A percentile compares a stretch with the other conserved stretches of the same genome.
phyloP scores from a whole-genome alignment of 2,797 vertebrate genomes.

The Mus spretus region DNA sequence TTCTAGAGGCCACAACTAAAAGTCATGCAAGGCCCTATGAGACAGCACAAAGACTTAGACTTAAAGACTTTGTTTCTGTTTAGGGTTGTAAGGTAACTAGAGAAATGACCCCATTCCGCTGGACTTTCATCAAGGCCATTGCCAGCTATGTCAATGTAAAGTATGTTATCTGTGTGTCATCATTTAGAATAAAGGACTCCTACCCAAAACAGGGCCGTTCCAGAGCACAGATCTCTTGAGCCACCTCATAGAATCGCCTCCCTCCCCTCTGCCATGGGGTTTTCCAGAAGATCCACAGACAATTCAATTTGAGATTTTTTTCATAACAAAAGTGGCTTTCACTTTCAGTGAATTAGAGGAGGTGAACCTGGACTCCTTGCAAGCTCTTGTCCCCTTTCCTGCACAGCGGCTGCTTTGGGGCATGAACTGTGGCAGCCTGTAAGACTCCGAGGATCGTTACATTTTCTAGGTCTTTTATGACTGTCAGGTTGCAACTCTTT shows the following conservation, averaged over 20 bases:
- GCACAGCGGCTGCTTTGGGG: neutral
- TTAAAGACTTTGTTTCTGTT: constrained; percentile 20
- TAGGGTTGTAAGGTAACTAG: neutral
- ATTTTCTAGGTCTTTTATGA: neutral
- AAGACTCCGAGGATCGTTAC: neutral
- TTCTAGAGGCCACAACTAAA: neutral
- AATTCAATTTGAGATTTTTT: neutral
- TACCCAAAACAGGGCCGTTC: neutral
- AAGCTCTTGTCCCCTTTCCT: neutral
- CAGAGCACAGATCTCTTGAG: neutral
- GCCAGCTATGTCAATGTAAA: neutral
- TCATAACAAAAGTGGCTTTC: neutral
- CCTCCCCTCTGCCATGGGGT: neutral
- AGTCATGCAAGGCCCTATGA: neutral
- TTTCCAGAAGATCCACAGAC: neutral
- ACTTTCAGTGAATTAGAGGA: neutral
- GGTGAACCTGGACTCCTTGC: neutral
- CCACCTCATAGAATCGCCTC: neutral
- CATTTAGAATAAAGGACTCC: neutral
- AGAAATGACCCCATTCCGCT: neutral
- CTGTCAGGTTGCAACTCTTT: neutral
- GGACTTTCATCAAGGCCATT: neutral
- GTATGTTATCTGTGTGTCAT: neutral
- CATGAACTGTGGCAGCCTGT: neutral
- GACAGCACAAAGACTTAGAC: neutral